Evolutionary conservation across 2,113 vertebrate species (phyloP).

Genomic region (Cepphus grylle): DNA sequence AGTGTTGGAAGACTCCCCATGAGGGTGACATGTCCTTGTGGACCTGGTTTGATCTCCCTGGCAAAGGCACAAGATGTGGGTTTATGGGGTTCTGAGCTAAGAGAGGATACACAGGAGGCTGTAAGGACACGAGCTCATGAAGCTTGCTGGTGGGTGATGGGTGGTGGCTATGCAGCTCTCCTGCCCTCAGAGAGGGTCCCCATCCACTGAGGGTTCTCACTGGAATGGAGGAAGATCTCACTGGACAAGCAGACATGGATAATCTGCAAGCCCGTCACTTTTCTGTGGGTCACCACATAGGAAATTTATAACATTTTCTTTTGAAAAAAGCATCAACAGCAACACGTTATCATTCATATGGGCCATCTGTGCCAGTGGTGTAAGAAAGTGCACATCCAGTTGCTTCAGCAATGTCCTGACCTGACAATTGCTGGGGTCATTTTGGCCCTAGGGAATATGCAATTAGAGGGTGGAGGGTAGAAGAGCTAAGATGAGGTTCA

Average conservation of each 20-base stretch:
- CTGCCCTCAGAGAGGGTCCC: neutral
- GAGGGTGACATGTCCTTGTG: neutral
- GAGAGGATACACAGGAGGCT: neutral
- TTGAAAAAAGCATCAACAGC: neutral
- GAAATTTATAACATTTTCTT: neutral
- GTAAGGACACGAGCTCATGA: neutral
- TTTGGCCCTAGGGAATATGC: neutral
- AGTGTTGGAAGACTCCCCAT: neutral
- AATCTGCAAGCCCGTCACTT: neutral
- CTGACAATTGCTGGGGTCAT: neutral
- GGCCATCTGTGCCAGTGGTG: neutral
- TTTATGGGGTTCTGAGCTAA: neutral
- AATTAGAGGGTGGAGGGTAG: neutral
- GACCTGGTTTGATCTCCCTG: neutral
- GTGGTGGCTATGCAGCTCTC: neutral
- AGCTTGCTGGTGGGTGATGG: neutral
- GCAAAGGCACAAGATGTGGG: neutral
- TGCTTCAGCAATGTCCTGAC: neutral
- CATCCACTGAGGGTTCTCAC: too few species aligned
- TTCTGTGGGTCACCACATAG: neutral
- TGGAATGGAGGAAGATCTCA: neutral
- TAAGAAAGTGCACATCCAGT: accelerated
- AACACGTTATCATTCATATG: accelerated
- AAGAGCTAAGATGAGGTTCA: neutral
- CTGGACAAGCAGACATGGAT: neutral